phyloP scores from a whole-genome alignment of 2,888 invertebrate species.

The Hirtodrosophila trivittata region DNA sequence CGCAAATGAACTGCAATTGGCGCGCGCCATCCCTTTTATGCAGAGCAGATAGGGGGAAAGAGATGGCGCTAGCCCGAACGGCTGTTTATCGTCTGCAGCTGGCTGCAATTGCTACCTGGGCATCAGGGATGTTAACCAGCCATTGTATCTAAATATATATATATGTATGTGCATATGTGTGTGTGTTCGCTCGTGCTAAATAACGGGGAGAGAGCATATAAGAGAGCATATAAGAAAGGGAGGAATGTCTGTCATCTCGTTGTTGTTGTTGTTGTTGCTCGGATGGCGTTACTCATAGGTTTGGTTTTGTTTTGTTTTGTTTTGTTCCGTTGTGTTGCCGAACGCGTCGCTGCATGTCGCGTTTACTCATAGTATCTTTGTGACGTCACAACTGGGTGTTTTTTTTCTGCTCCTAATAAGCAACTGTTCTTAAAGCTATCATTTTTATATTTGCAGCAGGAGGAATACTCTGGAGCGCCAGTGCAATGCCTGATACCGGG shows the following conservation, averaged over 20 bases:
- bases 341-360: conserved; percentile 72
- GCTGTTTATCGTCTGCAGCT: conserved; percentile 14
- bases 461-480: conserved; percentile 94
- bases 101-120: conserved; percentile 2
- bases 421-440: too few relatives aligned
- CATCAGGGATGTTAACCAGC: conserved; percentile 34
- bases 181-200: conserved; percentile 31
- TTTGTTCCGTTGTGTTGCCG: neutral
- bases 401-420: too few relatives aligned
- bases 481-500: conserved; percentile 91
- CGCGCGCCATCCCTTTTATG: conserved; percentile 40
- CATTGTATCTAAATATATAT: neutral
- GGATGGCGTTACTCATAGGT: conserved; percentile 29
- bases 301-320: conserved; percentile 30
- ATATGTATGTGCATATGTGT: conserved; percentile 1
- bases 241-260: neutral
- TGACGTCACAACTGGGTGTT: conserved; percentile 52
- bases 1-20: conserved; percentile 42
- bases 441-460: conserved; percentile 86
- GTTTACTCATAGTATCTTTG: conserved; percentile 10
- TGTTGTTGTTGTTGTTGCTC: conserved; percentile 19
- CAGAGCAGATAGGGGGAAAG: neutral
- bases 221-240: conserved; percentile 17
- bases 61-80: neutral
- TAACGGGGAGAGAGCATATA: neutral